Evolutionary conservation across 2,888 invertebrate species (phyloP), one percentile per base, ranked within the genome.

Genomic region (Gymnoscelis rufifasciata): DNA sequence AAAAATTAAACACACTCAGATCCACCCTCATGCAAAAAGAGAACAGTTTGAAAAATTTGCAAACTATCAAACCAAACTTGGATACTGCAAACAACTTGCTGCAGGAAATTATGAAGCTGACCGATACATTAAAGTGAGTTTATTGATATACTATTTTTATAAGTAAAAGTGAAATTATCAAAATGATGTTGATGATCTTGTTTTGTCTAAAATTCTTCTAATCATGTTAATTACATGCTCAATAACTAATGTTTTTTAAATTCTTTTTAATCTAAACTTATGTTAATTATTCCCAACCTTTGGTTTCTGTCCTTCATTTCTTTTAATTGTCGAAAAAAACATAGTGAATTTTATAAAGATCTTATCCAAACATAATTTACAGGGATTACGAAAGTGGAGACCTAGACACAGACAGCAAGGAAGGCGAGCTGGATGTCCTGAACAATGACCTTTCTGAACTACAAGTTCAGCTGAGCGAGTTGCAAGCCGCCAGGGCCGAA

Each of bases 361-460:
- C n/a, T n/a, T n/a, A n/a, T n/a, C n/a, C n/a, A n/a, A n/a, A n/a
- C n/a, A n/a, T n/a, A 1, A 35, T 10, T 48, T 60, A 0, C 60
- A 86, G 86, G 38, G 79, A 84, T n/a, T 62, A 64, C 3, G 77
- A 83, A 28, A 57, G 47, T 0, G 78, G 77, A 0, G 82, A 82
- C 28, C 51, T 80, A 0, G 84, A 83, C 3, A 51, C 62, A 0
- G 86, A 84, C 15, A 76, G 78, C 51, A 68, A 65, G 43, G 83
- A 83, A 12, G 81, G 77, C 1, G 83, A 84, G 57, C 50, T 83
- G 12, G 75, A 71, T 1, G 69, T 76, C 1, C 54, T 80, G 1
- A 62, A 57, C 23, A 74, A 69, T 0, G 81, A 83, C 53, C 52
- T 78, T 15, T 28, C 40, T 0, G 84, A 84, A 44, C 55, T 82